These are phyloP conservation scores for Hippoglossus stenolepis DNA, from an alignment of 2,113 vertebrate genomes.

Conservation along the genomic window DNA sequence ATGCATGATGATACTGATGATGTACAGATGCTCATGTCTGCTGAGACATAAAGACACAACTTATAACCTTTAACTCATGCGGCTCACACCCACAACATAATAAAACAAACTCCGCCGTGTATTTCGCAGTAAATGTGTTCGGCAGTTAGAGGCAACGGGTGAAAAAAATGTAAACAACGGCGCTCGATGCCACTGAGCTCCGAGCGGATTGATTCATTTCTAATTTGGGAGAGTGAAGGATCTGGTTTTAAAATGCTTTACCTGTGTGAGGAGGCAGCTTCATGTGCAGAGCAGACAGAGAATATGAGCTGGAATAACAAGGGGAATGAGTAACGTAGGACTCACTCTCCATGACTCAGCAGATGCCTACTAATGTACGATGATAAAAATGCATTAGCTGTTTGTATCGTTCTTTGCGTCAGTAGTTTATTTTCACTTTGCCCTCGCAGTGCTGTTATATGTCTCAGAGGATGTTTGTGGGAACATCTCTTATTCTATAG, in stretches of 20 bases:
- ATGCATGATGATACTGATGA: not conserved
- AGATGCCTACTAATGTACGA: not conserved
- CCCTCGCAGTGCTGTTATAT: no score
- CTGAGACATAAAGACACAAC: not conserved
- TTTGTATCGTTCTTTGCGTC: conserved; percentile 18
- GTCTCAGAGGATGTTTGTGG: not conserved
- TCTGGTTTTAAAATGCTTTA: no score
- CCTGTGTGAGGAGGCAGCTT: no score
- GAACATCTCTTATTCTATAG: not conserved
- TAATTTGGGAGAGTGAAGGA: not conserved
- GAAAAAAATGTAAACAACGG: no score
- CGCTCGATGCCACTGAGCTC: no score
- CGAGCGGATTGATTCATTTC: no score
- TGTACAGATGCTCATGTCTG: not conserved
- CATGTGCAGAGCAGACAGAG: not conserved
- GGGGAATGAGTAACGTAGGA: not conserved
- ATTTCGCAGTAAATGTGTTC: no score
- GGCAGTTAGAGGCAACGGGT: no score
- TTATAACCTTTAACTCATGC: not conserved
- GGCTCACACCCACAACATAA: no score
- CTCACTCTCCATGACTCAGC: not conserved
- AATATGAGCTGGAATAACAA: not conserved
- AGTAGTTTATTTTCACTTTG: conserved; percentile 1
- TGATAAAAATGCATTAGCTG: conserved; percentile 8
- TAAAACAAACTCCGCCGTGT: no score